A percentile compares a stretch with the other conserved stretches of the same genome.
These are phyloP conservation scores for Sebastes vulpes DNA, from an alignment of 2,797 vertebrate species.

Conservation along the genomic window DNA sequence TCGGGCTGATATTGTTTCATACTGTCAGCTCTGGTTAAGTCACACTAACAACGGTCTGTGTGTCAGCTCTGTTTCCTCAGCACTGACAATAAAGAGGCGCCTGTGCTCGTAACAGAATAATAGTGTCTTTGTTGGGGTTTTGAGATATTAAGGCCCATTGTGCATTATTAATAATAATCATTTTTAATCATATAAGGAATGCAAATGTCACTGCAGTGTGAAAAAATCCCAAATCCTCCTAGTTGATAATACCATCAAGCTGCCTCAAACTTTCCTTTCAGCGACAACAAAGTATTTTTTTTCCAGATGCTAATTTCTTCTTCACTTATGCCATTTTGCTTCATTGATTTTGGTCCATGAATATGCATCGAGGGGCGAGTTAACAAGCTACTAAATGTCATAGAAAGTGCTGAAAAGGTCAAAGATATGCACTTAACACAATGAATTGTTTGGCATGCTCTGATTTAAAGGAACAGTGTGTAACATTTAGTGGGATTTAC, in stretches of 20 bases:
- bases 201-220: not conserved
- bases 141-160: not conserved
- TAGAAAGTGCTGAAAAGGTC: not conserved
- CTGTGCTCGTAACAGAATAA: not conserved
- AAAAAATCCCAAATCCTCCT: not conserved
- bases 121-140: not conserved
- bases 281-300: not conserved
- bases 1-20: conserved; percentile 4
- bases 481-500: not conserved
- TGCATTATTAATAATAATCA: not conserved
- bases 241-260: not conserved
- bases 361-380: not conserved
- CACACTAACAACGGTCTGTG: not conserved
- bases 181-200: not conserved
- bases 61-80: conserved; percentile 2
- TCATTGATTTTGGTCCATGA: not conserved
- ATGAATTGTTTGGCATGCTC: not conserved
- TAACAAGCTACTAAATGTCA: not conserved
- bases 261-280: not conserved
- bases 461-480: not conserved
- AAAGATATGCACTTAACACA: not conserved
- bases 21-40: conserved; percentile 28
- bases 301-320: not conserved
- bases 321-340: not conserved
- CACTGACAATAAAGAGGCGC: not conserved